Percentiles rank a stretch among this genome's conserved stretches.
These are phyloP conservation scores for Trichonephila clavata DNA, from an alignment of 1,140 invertebrate species.

Conservation along the genomic window DNA sequence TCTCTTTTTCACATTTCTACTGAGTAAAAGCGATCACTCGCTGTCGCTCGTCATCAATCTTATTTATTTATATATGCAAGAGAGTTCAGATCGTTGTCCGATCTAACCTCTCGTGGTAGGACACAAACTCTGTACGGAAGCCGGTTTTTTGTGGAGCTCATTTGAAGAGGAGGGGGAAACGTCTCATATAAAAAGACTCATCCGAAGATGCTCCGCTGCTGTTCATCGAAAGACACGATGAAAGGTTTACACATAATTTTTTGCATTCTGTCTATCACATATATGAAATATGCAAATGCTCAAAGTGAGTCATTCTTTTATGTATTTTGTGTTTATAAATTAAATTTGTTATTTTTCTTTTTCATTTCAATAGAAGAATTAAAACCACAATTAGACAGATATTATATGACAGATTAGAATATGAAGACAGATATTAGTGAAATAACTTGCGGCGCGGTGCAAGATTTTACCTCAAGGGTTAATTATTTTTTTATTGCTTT, in stretches of 20 bases:
- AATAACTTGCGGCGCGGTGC: neutral
- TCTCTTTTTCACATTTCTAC: too few relatives aligned
- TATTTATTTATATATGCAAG: too few relatives aligned
- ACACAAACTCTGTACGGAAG: neutral
- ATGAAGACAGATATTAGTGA: neutral
- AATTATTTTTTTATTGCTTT: neutral
- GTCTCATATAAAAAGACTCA: constrained; percentile 41
- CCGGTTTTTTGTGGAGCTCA: constrained; percentile 3
- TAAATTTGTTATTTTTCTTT: neutral
- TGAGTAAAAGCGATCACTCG: too few relatives aligned
- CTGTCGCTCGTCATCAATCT: too few relatives aligned
- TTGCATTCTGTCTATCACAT: too few relatives aligned
- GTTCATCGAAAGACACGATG: neutral
- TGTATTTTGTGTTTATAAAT: neutral
- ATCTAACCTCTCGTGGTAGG: constrained; percentile 14
- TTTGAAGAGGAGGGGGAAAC: neutral
- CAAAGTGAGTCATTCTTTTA: neutral
- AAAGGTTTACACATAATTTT: neutral
- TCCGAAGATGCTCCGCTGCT: neutral
- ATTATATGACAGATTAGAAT: too few relatives aligned
- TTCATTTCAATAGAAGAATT: neutral
- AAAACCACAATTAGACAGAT: neutral
- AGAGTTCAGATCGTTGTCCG: constrained; percentile 52
- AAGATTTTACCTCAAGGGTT: neutral
- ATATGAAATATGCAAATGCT: neutral